Evolutionary conservation across 1,140 invertebrate genomes (phyloP), one percentile per base, ranked within the genome.

Genomic region (Cotesia typhae): DNA sequence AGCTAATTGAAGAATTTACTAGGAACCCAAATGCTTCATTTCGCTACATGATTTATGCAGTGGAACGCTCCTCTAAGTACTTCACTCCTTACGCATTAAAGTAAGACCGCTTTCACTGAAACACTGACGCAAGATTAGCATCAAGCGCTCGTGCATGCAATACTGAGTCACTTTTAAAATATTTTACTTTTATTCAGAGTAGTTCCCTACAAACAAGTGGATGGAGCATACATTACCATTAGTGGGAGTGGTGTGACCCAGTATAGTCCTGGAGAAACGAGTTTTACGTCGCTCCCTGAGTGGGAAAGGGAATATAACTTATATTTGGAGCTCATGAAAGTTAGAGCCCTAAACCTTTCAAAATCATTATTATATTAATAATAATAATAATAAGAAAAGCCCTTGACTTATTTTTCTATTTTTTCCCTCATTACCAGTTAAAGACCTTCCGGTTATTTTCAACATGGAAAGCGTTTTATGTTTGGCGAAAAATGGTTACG

Each of bases 381-480:
- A 28, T 28, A 28, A 28, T 28, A 28, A 28, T 28, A 28, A 28
- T 2, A 3, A 9, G 4, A 57, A 70, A 53, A 36, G 41, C 17
- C 38, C 14, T 68, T 14, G 28, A 51, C 53, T 74, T 28, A 28
- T 28, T 28, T 59, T 7, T 59, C 20, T 73, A 52, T 0, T 63
- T 5, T 55, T 72, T 74, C 71, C 67, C 77, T 84, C 70, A 47
- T 47, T 47, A 47, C 80, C 80, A 93, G 90, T 93, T 95, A 55
- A 91, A 89, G 72, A 90, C 91, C 28, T 95, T 96, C 82, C 84
- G 87, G 17, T 82, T 90, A 28, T 95, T 92, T 80, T 89, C 92
- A 9, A 89, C 91, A 64, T 95, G 94, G 94, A 95, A 95, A 83
- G 90, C 92, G 0, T 95, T 95, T 82, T 93, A 91, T 77, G 89